A percentile compares a stretch with the other conserved stretches of the same genome.
Evolutionary conservation across 2,888 invertebrate species (phyloP).

Genomic region (Caenorhabditis drosophilae): DNA sequence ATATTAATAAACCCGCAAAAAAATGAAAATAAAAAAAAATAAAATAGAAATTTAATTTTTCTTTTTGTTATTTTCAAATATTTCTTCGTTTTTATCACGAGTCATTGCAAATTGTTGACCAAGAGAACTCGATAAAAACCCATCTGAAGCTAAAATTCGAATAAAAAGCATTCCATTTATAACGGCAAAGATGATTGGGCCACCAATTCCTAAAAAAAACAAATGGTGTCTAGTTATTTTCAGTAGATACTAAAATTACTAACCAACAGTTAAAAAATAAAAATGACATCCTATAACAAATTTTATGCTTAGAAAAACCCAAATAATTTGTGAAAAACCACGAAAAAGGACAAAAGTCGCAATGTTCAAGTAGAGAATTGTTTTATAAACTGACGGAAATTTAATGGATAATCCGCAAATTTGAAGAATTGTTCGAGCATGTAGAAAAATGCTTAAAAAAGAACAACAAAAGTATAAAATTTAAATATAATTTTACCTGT

Average conservation of each 20-base stretch:
- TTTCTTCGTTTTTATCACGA: constrained; percentile 16
- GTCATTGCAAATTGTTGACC: constrained; percentile 13
- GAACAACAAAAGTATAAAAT: constrained; percentile 2
- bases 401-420: constrained; percentile 40
- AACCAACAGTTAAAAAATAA: constrained; percentile 36
- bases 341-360: constrained; percentile 59
- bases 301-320: too few species aligned
- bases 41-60: constrained; percentile 5
- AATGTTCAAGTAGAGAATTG: constrained; percentile 51
- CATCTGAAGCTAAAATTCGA: constrained; percentile 60
- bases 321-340: constrained; percentile 54
- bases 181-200: constrained; percentile 51
- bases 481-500: constrained; percentile 47
- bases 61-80: background rate
- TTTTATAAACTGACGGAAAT: constrained; percentile 30
- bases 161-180: constrained; percentile 58
- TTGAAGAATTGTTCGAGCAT: constrained; percentile 60
- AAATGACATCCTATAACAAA: too few species aligned
- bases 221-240: background rate
- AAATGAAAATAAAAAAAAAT: constrained; percentile 8
- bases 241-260: too few species aligned
- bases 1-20: constrained; percentile 6
- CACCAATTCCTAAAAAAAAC: constrained; percentile 22
- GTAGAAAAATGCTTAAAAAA: constrained; percentile 60
- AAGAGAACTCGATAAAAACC: constrained; percentile 42